Conservation (phyloP, 2,113 vertebrate genomes). For the Phyllopteryx taeniolatus region DNA sequence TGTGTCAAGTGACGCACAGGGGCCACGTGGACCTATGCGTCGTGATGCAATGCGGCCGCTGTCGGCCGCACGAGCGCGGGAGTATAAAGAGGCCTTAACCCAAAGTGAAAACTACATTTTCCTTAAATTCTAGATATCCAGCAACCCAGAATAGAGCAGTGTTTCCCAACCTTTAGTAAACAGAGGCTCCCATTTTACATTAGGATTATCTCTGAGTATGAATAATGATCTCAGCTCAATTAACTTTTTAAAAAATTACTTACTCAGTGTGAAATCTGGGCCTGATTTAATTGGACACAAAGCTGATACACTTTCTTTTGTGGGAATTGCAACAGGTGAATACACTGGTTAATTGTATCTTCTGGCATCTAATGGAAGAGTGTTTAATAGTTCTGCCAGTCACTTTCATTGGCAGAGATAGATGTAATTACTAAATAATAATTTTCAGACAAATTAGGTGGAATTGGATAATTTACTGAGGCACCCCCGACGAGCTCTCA, state of each 20-base stretch:
- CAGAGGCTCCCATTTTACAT: neutral
- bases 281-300: neutral
- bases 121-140: conserved; percentile 27
- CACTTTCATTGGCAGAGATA: neutral
- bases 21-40: too few species aligned
- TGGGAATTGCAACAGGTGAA: neutral
- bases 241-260: neutral
- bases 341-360: neutral
- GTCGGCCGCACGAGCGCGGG: too few species aligned
- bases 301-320: neutral
- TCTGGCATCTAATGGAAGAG: neutral
- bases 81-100: neutral
- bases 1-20: too few species aligned
- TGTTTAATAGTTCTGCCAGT: neutral
- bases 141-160: conserved; percentile 12
- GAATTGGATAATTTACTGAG: neutral
- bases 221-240: neutral
- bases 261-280: neutral
- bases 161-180: neutral
- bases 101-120: conserved; percentile 15
- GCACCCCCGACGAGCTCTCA: neutral
- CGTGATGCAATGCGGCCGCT: too few species aligned
- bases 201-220: neutral
- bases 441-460: neutral
- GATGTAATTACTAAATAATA: neutral